Evolutionary conservation across 2,113 vertebrate species (phyloP), one percentile per base, ranked within the genome.

Genomic region (Indri indri): DNA sequence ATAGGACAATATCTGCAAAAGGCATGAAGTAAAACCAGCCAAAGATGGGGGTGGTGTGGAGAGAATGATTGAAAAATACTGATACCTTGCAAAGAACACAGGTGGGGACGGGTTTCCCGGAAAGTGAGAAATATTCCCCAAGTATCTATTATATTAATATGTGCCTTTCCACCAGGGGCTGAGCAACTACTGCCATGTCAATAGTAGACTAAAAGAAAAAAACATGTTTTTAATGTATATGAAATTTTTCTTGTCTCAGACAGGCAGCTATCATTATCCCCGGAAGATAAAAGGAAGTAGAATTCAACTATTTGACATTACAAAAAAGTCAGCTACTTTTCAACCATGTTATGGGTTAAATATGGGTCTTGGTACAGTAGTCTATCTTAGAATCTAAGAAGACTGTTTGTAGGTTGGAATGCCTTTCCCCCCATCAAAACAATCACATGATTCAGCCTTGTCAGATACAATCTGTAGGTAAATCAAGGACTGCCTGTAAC

Each of bases 31-130:
- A 95, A 95, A 94, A 52, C 32, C 37, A 94, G 65, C 18, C 42
- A 82, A 96, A 92, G 22, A 12, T 68, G n/a, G 40, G n/a, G 47
- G 61, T 57, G 52, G 32, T 68, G 1, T 90, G 70, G 25, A 30
- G 32, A 91, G 68, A 95, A 96, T 74, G 42, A 42, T 82, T 86
- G 68, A 85, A 95, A 92, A 96, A 59, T 37, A 96, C 18, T 76
- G 20, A 47, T 71, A 54, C 59, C 25, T 34, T 88, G 42, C 20
- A 95, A 70, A 87, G 59, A 87, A 87, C 22, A 92, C 61, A 82
- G 52, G 57, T 42, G 37, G 5, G 32, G 30, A 73, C 59, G 91
- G 45, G n/a, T 82, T 91, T 18, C 61, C 59, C 42, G 47, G 40
- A 94, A 97, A 87, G 9, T 87, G 34, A 95, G 27, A 96, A 79